Evolutionary conservation across 2,797 vertebrate genomes (phyloP).

Genomic region (Bucorvus abyssinicus): DNA sequence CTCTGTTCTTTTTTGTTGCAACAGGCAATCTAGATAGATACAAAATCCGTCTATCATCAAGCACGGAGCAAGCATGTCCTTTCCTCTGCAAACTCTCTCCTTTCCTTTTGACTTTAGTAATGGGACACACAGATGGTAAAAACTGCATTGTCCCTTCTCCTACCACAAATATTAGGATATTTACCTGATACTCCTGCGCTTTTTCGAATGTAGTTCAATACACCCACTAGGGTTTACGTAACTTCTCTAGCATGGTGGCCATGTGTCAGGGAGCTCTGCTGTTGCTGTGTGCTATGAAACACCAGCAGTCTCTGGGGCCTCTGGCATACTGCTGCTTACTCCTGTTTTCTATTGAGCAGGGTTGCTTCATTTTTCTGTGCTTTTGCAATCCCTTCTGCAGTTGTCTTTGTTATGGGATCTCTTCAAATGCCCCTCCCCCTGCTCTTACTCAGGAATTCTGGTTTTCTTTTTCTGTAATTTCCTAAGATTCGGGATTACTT

Average conservation of each 20-base stretch:
- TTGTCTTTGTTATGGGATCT: neutral
- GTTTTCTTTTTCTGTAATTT: neutral
- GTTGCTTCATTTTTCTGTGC: constrained; percentile 1
- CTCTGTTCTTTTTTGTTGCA: neutral
- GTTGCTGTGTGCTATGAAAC: neutral
- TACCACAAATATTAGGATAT: neutral
- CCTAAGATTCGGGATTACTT: neutral
- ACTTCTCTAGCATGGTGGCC: neutral
- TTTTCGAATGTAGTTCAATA: neutral
- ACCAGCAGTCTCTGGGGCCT: neutral
- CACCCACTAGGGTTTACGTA: neutral
- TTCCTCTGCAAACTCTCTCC: neutral
- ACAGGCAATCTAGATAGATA: neutral
- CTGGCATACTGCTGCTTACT: neutral
- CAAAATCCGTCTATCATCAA: neutral
- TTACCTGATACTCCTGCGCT: neutral
- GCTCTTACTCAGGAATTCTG: neutral
- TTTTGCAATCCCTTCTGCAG: constrained; percentile 35
- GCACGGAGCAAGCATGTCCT: neutral
- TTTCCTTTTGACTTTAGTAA: neutral
- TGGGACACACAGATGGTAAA: neutral
- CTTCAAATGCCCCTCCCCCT: neutral
- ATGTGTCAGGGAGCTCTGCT: neutral
- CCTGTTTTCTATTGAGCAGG: neutral
- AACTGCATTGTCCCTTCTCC: neutral